A percentile compares a stretch with the other conserved stretches of the same genome.
Conservation (phyloP, 2,113 vertebrate genomes). For the Narcine bancroftii region DNA sequence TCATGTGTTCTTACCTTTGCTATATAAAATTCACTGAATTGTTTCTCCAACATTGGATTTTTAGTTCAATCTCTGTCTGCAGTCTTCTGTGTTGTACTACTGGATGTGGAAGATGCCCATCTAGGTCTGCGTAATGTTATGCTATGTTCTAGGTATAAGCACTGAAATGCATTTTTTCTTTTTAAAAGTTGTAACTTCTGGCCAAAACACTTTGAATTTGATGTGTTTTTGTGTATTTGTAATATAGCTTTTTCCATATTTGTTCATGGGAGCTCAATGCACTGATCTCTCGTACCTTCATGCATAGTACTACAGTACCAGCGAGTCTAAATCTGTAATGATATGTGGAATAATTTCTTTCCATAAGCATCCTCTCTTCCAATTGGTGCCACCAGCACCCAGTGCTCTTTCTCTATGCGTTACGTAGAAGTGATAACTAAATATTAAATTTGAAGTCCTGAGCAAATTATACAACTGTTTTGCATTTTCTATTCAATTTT, state of each 20-base stretch:
- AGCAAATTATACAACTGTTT: neutral
- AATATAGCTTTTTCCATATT: neutral
- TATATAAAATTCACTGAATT: too few species aligned
- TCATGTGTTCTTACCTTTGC: too few species aligned
- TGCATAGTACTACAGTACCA: slow-evolving; percentile 6
- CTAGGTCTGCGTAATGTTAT: neutral
- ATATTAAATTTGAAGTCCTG: neutral
- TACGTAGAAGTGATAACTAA: too few species aligned
- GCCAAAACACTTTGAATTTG: slow-evolving; percentile 37
- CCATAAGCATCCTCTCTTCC: neutral
- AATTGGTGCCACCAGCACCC: neutral
- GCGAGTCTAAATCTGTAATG: slow-evolving; percentile 26
- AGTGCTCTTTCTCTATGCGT: neutral
- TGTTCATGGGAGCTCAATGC: neutral
- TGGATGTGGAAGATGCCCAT: neutral
- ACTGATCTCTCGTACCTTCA: neutral
- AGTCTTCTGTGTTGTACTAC: too few species aligned
- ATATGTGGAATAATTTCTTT: slow-evolving; percentile 9
- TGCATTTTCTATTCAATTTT: neutral
- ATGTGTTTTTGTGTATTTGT: slow-evolving; percentile 28
- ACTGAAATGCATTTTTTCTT: slow-evolving; percentile 27
- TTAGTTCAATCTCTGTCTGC: too few species aligned
- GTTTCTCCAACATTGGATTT: too few species aligned
- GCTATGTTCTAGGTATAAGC: slow-evolving; percentile 11
- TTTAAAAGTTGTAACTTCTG: slow-evolving; percentile 26